Evolutionary conservation across 2,888 invertebrate genomes (phyloP).

Genomic region (Altica lythri): DNA sequence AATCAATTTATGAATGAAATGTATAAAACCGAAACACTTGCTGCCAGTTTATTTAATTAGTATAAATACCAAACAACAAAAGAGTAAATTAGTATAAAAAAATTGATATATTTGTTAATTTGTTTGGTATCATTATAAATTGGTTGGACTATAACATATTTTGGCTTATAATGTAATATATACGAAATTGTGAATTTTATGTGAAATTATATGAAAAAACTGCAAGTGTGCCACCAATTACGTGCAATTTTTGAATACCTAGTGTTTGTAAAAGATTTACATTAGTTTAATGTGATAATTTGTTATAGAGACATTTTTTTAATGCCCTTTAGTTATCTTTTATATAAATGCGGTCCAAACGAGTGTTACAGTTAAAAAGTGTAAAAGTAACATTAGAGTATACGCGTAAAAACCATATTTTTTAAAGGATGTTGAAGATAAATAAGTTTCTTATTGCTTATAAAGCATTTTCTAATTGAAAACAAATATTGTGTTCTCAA

Average conservation of each 20-base stretch:
- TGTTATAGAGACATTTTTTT: constrained; percentile 45
- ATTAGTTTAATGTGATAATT: constrained; percentile 49
- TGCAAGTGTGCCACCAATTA: constrained; percentile 54
- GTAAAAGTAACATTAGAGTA: constrained; percentile 50
- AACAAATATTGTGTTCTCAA: constrained; percentile 42
- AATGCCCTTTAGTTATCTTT: constrained; percentile 31
- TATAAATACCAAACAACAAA: too few species aligned
- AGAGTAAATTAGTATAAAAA: too few species aligned
- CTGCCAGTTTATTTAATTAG: too few species aligned
- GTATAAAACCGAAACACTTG: too few species aligned
- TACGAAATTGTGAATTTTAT: constrained; percentile 36
- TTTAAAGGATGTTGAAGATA: constrained; percentile 45
- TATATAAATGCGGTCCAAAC: constrained; percentile 50
- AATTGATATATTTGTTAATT: not conserved
- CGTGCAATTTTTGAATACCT: constrained; percentile 53
- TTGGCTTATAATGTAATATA: constrained; percentile 43
- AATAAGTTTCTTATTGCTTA: constrained; percentile 34
- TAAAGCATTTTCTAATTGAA: constrained; percentile 30
- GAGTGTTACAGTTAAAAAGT: constrained; percentile 46
- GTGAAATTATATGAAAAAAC: constrained; percentile 28
- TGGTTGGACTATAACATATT: constrained; percentile 27
- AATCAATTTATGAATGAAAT: too few species aligned
- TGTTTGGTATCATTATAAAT: not conserved
- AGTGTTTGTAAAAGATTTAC: constrained; percentile 45
- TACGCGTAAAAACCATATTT: constrained; percentile 49